Base-by-base conservation (phyloP, 2,113 vertebrate species). In the Microcebus griseorufus region DNA sequence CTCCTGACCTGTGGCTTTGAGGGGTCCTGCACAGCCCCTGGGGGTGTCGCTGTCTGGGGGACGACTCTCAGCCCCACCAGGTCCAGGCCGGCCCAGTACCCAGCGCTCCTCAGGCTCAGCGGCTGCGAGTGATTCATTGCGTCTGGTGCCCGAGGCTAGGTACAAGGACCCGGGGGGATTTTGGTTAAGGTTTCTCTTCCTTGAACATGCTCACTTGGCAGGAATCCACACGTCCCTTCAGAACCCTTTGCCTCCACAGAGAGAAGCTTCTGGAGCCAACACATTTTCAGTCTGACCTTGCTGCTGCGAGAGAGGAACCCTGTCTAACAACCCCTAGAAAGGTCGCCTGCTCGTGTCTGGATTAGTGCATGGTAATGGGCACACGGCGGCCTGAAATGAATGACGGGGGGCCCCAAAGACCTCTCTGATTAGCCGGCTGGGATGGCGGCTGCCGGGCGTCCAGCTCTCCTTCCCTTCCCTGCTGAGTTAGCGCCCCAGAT, bases 221-320 rank as follows among this genome's bases (percentile, higher is more conserved):
- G 83, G 65, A 58, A 42, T 64, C 90, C 87, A 79, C 0, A 0
- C 3, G 67, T 79, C 83, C 90, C 95, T 60, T 76, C 14, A 34
- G 73, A 89, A 64, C 69, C 64, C 37, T 48, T 32, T 72, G 45
- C 76, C 60, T 84, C 80, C 79, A 27, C 37, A 27, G 60, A 90
- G 65, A 96, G 93, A 93, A 42, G 81, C 69, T 93, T 58, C 87
- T 86, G 92, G 87, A 95, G 62, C 69, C 17, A 0, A 75, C 79
- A n/a, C 64, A 65, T 65, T 81, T 92, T 48, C 82, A 34, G 20
- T 79, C 69, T 88, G 97, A 96, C 90, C 90, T 53, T 64, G 62
- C 62, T 1, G 5, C 9, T 13, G 73, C 65, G 55, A 65, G 88
- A 70, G 23, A 90, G 81, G 72, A 92, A 70, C 70, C 75, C 82